Conservation (phyloP, 2,888 invertebrate species). For the Thecocarcelia acutangulata region DNA sequence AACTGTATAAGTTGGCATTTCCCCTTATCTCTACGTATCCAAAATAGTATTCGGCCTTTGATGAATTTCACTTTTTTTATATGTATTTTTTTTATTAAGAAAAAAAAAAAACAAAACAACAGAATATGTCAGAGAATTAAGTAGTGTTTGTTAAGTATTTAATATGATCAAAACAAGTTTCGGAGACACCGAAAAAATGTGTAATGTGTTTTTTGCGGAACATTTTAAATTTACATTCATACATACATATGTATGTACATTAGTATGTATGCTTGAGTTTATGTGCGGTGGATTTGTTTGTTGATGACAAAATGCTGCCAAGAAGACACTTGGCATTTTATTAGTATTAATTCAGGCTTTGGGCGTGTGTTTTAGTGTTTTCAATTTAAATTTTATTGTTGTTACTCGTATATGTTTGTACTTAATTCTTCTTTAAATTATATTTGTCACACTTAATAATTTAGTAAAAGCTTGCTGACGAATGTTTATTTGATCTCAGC, state of each 20-base stretch:
- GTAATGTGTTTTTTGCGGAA: slow-evolving; percentile 19
- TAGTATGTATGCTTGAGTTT: not conserved
- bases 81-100: slow-evolving; percentile 10
- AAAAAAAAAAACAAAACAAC: slow-evolving; percentile 6
- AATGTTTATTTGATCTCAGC: slow-evolving; percentile 29
- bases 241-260: too few relatives aligned
- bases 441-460: slow-evolving; percentile 58
- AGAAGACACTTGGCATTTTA: slow-evolving; percentile 27
- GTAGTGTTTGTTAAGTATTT: slow-evolving; percentile 60
- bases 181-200: not conserved
- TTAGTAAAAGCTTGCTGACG: slow-evolving; percentile 27
- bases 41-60: slow-evolving; percentile 49
- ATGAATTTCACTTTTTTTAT: slow-evolving; percentile 53
- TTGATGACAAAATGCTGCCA: not conserved
- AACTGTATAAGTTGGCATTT: slow-evolving; percentile 43
- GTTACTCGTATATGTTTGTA: slow-evolving; percentile 6
- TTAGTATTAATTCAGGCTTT: slow-evolving; percentile 29
- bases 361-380: slow-evolving; percentile 45
- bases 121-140: slow-evolving; percentile 52
- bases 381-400: slow-evolving; percentile 40
- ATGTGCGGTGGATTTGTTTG: not conserved
- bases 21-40: not conserved
- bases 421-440: slow-evolving; percentile 26
- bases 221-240: slow-evolving; percentile 49
- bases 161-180: slow-evolving; percentile 56